phyloP scores from a whole-genome alignment of 1,140 invertebrate species.

The Pseudomyrmex sp. region DNA sequence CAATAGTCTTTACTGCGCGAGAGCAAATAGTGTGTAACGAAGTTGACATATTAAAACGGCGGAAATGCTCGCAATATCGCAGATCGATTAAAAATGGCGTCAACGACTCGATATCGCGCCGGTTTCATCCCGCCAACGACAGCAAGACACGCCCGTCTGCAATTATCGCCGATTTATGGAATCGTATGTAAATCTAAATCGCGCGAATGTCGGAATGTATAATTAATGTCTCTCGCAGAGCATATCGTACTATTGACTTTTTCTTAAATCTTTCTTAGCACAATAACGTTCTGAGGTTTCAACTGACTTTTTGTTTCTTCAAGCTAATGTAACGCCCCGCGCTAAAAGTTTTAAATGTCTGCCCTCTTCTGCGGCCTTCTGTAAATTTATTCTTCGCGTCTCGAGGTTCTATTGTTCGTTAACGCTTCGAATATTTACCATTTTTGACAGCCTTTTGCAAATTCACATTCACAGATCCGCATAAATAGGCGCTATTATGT shows the following conservation, averaged over 20 bases:
- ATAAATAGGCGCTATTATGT: slow-evolving; percentile 52
- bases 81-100: slow-evolving; percentile 51
- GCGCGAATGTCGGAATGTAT: slow-evolving; percentile 10
- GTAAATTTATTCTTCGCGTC: not conserved
- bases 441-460: slow-evolving; percentile 1
- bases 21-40: not conserved
- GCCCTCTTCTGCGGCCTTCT: not conserved
- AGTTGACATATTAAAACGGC: slow-evolving; percentile 60
- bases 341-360: not conserved
- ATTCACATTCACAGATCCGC: slow-evolving; percentile 22
- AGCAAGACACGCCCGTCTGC: not conserved
- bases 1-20: slow-evolving; percentile 15
- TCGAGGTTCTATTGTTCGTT: slow-evolving; percentile 2
- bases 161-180: slow-evolving; percentile 43
- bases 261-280: not conserved
- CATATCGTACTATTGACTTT: not conserved
- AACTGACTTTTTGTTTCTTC: too few species aligned
- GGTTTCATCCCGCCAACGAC: slow-evolving; percentile 29
- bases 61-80: slow-evolving; percentile 28
- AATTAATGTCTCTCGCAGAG: not conserved
- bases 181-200: slow-evolving; percentile 25
- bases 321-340: not conserved
- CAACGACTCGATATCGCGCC: slow-evolving; percentile 9
- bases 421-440: slow-evolving; percentile 5
- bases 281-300: not conserved